phyloP scores from a whole-genome alignment of 2,113 vertebrate genomes.

The Varanus komodoensis region DNA sequence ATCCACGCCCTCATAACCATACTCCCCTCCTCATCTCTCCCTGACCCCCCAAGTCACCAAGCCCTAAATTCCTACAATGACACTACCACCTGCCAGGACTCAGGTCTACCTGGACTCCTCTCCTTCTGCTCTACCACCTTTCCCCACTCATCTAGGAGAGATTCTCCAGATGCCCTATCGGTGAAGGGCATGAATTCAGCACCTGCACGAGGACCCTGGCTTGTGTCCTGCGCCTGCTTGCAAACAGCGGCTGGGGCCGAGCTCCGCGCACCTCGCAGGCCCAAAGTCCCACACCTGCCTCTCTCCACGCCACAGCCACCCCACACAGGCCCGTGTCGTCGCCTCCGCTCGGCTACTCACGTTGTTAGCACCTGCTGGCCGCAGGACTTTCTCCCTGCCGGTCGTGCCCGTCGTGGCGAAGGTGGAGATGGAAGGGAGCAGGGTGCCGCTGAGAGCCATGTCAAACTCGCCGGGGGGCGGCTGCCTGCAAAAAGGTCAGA shows the following conservation, averaged over 20 bases:
- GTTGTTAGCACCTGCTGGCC: constrained; percentile 80
- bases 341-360: constrained; percentile 77
- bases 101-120: neutral
- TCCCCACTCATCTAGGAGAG: neutral
- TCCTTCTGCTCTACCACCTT: neutral
- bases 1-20: neutral
- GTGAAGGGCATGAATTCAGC: neutral
- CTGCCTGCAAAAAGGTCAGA: constrained; percentile 81
- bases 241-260: neutral
- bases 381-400: constrained; percentile 84
- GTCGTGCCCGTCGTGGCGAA: constrained; percentile 87
- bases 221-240: neutral
- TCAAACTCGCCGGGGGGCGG: constrained; percentile 91
- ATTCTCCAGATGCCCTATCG: neutral
- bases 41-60: no score
- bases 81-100: neutral
- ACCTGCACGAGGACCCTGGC: neutral
- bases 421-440: constrained; percentile 92
- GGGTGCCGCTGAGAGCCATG: constrained; percentile 94
- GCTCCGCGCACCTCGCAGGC: neutral
- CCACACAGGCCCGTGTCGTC: neutral
- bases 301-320: neutral
- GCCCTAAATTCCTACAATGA: no score
- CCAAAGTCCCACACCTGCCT: neutral
- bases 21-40: neutral